Evolutionary conservation across 1,140 invertebrate genomes (phyloP), one percentile per base, ranked within the genome.

Genomic region (Penaeus chinensis): DNA sequence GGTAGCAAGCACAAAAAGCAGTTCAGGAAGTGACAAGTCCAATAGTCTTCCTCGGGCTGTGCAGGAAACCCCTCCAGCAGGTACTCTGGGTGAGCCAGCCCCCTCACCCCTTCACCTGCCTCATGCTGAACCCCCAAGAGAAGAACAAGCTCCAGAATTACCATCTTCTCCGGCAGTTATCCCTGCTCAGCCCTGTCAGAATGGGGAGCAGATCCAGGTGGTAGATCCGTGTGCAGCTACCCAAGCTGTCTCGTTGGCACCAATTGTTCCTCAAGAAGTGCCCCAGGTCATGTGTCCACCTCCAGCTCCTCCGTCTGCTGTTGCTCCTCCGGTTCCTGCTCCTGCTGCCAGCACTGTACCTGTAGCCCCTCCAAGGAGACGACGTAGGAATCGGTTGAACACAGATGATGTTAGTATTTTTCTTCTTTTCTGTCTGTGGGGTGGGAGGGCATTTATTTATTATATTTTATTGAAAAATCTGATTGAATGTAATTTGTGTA

Each of bases 1-100:
- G 90, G 97, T 99, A 87, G 96, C 96, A 78, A 98, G 97, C 92
- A 97, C 97, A 84, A 98, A 98, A 93, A 94, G 94, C 47, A 90
- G 90, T 63, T 85, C 86, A 91, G 92, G 92, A 85, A 91, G 92
- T 63, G 93, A 93, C 90, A 85, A 85, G 69, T 84, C 84, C 19
- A 87, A 89, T 76, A 87, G 85, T 60, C 89, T 84, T 20, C 85
- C 85, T 61, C 85, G 85, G 16, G 54, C 80, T 27, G 80, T 37
- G 65, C 81, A 86, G 65, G 89, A 89, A 60, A 4, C 69, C 24
- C 63, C 60, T 20, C 66, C 69, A 19, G 79, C 47, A 54, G 47
- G 47, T 54, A 54, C 47, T 54, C 47, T 54, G 47, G 47, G 79
- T 83, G 80, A 22, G 42, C 74, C 71, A 24, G 37, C 37, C 37